Conservation (phyloP, 2,113 vertebrate species). For the Notarius quadriscutis region DNA sequence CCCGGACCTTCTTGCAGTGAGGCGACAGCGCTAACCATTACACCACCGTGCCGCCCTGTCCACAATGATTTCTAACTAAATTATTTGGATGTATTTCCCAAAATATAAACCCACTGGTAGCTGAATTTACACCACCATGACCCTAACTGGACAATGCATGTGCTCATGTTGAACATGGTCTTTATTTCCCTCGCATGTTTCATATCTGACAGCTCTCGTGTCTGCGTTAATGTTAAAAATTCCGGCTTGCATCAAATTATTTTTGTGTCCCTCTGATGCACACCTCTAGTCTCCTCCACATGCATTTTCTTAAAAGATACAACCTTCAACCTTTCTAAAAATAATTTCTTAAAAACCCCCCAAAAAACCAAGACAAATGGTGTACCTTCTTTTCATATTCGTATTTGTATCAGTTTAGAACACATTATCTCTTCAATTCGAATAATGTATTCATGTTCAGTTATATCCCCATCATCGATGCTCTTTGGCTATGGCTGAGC, state of each 20-base stretch:
- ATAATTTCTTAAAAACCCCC: neutral
- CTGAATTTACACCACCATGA: neutral
- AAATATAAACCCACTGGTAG: neutral
- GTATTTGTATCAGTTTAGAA: neutral
- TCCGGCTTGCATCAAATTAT: neutral
- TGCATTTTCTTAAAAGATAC: too few relatives aligned
- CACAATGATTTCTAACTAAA: neutral
- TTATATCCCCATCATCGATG: neutral
- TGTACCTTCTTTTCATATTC: neutral
- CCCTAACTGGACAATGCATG: neutral
- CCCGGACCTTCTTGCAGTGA: too few relatives aligned
- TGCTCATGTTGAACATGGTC: neutral
- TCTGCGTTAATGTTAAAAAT: neutral
- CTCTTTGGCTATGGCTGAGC: neutral
- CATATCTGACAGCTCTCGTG: neutral
- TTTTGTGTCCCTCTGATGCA: neutral
- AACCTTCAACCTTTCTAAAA: neutral
- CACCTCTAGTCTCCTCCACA: neutral
- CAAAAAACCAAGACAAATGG: neutral
- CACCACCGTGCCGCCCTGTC: too few relatives aligned
- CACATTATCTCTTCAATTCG: neutral
- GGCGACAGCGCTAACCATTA: too few relatives aligned
- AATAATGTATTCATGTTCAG: neutral
- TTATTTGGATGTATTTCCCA: neutral
- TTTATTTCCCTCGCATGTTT: neutral